Evolutionary conservation across 2,888 invertebrate species (phyloP), one percentile per base, ranked within the genome.

Genomic region (Dioctria rufipes): DNA sequence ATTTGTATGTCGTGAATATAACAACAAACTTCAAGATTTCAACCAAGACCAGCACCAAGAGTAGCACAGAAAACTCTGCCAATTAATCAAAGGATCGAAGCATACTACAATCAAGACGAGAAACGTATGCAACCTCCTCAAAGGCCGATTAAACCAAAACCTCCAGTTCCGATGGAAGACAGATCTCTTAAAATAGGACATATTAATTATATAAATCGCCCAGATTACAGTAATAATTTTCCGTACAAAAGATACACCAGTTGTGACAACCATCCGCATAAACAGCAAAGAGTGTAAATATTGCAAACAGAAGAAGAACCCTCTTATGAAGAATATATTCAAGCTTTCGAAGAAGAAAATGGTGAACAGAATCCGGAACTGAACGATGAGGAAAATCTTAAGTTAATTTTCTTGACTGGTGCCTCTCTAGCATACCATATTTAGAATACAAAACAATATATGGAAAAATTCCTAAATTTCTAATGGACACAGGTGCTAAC

Each of bases 351-450:
- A 37, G 60, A 58, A 4, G 73, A 40, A 1, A n/a, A 11, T n/a
- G 39, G 3, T 11, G 73, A 40, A 60, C 37, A 58, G 39, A 42
- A 49, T 58, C n/a, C 37, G 2, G 71, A 69, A 37, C 39, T 40
- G 39, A 51, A 78, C 3, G n/a, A 79, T 6, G 78, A 77, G 11
- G 63, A 69, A 67, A 60, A 67, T 8, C 9, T 9, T 2, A 75
- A 82, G 60, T 11, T 78, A 80, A 82, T 80, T 82, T 80, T 80
- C 73, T 67, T 63, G 78, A 80, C 37, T 61, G 61, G 51, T 25
- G 80, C 75, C 78, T 80, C 73, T 81, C 80, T 66, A 77, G 82
- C 80, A 63, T 80, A 9, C 82, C 77, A 46, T 81, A 75, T 75
- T 6, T 82, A 80, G 65, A 82, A 11, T 78, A 82, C 25, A 42